phyloP scores from a whole-genome alignment of 2,888 invertebrate genomes.

The Leucophora obtusa region DNA sequence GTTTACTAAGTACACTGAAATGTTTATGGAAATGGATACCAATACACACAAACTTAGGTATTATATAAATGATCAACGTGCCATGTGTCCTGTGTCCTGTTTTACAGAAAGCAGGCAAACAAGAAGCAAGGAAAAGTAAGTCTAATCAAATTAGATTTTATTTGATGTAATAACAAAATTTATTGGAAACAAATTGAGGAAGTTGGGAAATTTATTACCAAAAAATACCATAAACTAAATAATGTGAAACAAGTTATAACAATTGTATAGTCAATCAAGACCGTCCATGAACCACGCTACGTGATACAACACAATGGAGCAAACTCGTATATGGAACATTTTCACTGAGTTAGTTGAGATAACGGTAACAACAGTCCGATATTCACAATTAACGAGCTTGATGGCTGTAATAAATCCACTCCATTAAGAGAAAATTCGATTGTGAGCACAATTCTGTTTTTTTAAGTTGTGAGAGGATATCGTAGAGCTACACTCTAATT shows the following conservation, averaged over 20 bases:
- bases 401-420: too few species aligned
- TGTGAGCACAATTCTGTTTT: too few species aligned
- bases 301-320: too few species aligned
- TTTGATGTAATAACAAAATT: constrained; percentile 65
- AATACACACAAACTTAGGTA: background rate
- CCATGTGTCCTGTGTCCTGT: constrained; percentile 32
- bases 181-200: constrained; percentile 66
- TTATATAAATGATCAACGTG: background rate
- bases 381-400: too few species aligned
- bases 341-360: too few species aligned
- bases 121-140: background rate
- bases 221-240: constrained; percentile 57
- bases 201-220: constrained; percentile 65
- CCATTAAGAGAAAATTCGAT: too few species aligned
- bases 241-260: constrained; percentile 1
- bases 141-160: constrained; percentile 62
- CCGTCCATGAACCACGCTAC: too few species aligned
- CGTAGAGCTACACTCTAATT: too few species aligned
- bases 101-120: background rate
- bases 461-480: too few species aligned
- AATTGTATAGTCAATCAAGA: too few species aligned
- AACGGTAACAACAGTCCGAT: too few species aligned
- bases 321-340: too few species aligned
- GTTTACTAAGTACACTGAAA: background rate
- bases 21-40: background rate